Base-by-base conservation (phyloP, 2,888 invertebrate species). In the Mesopsocus fuscifrons region DNA sequence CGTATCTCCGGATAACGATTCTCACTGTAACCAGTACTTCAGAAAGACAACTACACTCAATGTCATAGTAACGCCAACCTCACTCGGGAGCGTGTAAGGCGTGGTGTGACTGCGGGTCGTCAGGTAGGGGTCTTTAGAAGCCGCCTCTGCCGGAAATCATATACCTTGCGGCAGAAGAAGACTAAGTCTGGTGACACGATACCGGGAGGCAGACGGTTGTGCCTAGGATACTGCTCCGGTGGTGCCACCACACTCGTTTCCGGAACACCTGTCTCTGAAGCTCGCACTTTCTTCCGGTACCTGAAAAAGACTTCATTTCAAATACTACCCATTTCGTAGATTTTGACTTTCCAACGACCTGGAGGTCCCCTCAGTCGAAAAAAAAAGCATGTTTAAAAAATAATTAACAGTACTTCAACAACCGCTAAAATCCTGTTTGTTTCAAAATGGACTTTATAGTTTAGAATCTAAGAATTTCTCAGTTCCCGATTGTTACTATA, bases 111-210 rank as follows among this genome's bases (percentile, higher is more conserved):
- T n/a, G n/a, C n/a, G n/a, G n/a, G n/a, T n/a, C n/a, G n/a, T n/a
- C n/a, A n/a, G n/a, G 47, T 47, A 20, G 53, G 53, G 44, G 66
- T 67, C 62, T 68, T 68, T 47, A 54, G 60, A 59, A 65, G 58
- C 57, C 58, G 57, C 59, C 87, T 89, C 54, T 85, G 81, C 52
- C 91, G 73, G 66, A 88, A 91, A 65, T 95, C 94, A 67, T 94
- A 95, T 46, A 94, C 83, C 53, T 85, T 79, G 41, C 91, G 77
- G 63, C 94, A 94, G 68, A 92, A 87, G 60, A 94, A 84, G 34
- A 95, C 84, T 61, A 88, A 75, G 55, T 92, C 92, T 41, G 77
- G 73, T 45, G 71, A 65, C 51, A 75, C 63, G 64, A 76, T 62
- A 63, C 77, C 59, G 61, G 77, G 69, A 52, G 80, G 73, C 57